These are phyloP conservation scores for Morinoia aosen DNA, from an alignment of 2,888 invertebrate genomes.

Conservation along the genomic window DNA sequence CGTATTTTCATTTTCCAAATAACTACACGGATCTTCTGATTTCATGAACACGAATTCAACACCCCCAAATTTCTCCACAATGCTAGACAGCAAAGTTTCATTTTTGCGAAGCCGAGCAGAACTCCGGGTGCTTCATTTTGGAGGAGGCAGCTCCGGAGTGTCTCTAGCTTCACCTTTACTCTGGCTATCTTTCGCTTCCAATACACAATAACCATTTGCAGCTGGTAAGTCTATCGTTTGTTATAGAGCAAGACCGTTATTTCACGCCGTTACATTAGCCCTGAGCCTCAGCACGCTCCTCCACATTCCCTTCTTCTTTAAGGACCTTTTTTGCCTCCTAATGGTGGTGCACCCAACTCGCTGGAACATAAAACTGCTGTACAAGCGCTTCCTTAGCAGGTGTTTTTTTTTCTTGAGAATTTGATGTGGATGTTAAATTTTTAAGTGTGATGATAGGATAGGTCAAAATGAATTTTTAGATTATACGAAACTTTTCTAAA, in stretches of 20 bases:
- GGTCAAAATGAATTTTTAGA: background rate
- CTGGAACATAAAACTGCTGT: background rate
- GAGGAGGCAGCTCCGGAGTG: background rate
- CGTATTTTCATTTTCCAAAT: too few relatives aligned
- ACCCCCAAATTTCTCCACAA: too few relatives aligned
- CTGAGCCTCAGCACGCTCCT: background rate
- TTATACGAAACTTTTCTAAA: background rate
- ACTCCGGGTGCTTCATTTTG: background rate
- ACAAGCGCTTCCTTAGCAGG: background rate
- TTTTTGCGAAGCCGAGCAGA: background rate
- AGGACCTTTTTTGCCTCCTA: background rate
- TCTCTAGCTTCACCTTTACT: background rate
- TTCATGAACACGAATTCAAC: too few relatives aligned
- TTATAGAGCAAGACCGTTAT: constrained; percentile 13
- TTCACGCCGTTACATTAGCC: background rate
- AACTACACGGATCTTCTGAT: too few relatives aligned
- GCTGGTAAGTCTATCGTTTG: constrained; percentile 30
- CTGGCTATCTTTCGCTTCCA: background rate
- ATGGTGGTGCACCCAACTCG: background rate
- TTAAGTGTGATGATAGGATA: background rate
- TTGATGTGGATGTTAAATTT: background rate
- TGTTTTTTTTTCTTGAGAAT: background rate
- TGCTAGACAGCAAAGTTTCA: background rate
- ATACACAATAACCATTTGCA: constrained; percentile 37
- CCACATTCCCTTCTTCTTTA: background rate